Conservation (phyloP, 2,797 vertebrate genomes). For the Sciurus vulgaris region DNA sequence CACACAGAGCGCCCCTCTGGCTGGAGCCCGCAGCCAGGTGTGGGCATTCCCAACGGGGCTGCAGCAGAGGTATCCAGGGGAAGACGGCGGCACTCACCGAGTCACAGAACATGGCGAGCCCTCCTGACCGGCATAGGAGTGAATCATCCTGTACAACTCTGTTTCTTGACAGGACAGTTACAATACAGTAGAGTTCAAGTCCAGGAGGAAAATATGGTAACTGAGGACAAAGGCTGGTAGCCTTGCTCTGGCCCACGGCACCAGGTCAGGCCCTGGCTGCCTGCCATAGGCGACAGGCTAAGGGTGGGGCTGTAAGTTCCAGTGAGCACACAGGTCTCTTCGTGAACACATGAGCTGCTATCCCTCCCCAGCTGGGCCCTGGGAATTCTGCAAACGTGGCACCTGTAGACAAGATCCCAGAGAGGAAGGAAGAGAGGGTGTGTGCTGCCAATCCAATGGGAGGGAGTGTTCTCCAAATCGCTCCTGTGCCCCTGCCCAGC, state of each 20-base stretch:
- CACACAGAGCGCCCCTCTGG: fast-evolving
- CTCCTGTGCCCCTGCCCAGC: background rate
- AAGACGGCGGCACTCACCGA: background rate
- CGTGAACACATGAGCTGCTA: background rate
- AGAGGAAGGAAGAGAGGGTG: background rate
- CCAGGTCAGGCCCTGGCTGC: background rate
- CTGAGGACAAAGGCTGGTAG: background rate
- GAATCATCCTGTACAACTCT: background rate
- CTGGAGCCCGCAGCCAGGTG: fast-evolving
- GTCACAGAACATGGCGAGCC: background rate
- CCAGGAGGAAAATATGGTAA: background rate
- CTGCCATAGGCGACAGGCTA: background rate
- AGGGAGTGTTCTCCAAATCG: background rate
- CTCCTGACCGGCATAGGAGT: background rate
- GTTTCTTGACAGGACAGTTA: background rate
- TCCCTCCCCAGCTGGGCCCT: background rate
- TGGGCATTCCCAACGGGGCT: background rate
- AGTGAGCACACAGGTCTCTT: background rate
- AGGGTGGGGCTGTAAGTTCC: background rate
- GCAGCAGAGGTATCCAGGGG: background rate
- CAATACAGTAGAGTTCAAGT: constrained; percentile 38
- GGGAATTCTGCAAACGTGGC: background rate
- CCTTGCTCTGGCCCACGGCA: background rate
- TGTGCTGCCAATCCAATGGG: fast-evolving
- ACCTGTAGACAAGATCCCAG: background rate